Conservation (phyloP, 2,113 vertebrate genomes). For the Callorhinus ursinus region DNA sequence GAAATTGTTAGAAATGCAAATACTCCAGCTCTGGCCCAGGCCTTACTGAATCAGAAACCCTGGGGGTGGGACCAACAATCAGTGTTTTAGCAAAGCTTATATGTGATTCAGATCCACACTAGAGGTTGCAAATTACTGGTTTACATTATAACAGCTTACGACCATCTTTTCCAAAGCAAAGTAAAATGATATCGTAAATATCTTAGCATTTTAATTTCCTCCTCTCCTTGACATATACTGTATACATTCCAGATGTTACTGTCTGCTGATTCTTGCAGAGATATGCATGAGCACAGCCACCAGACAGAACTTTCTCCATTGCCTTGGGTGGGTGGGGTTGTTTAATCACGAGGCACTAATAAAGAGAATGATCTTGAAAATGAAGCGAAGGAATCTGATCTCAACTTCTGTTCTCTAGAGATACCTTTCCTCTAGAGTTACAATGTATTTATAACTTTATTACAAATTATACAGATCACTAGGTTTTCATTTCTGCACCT, state of each 20-base stretch:
- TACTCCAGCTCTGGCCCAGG: neutral
- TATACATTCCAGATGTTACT: neutral
- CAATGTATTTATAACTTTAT: conserved; percentile 78
- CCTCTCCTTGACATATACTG: neutral
- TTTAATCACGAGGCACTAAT: neutral
- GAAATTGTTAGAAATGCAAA: neutral
- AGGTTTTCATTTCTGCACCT: conserved; percentile 92
- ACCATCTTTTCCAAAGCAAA: conserved; percentile 37
- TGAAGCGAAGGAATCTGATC: conserved; percentile 19
- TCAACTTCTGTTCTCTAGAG: conserved; percentile 73
- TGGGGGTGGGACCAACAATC: neutral
- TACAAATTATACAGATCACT: conserved; percentile 76
- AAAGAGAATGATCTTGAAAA: conserved; percentile 33
- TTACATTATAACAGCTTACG: neutral
- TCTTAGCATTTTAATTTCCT: conserved; percentile 37
- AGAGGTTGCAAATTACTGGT: neutral
- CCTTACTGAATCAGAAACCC: neutral
- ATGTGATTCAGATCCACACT: neutral
- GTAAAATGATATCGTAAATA: neutral
- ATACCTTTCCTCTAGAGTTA: conserved; percentile 67
- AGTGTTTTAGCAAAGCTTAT: neutral
- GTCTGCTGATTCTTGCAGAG: neutral
- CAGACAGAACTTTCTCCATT: neutral
- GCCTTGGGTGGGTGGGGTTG: neutral
- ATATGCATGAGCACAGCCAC: neutral